A percentile compares a stretch with the other conserved stretches of the same genome.
Evolutionary conservation across 1,140 invertebrate species (phyloP).

Genomic region (Phymastichus coffea): DNA sequence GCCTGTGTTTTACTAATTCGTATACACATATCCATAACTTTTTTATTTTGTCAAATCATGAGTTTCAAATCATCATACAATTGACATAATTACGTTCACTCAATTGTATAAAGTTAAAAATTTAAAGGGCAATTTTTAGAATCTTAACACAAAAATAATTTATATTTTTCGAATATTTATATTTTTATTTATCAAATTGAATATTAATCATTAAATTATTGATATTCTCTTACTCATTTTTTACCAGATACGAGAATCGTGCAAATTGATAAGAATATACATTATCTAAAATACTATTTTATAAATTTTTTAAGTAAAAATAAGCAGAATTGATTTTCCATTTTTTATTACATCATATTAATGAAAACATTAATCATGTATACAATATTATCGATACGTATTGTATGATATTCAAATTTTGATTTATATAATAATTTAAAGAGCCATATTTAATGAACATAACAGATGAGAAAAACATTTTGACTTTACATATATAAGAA

Average conservation of each 20-base stretch:
- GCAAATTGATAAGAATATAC: no score
- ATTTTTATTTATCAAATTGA: background rate
- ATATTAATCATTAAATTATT: background rate
- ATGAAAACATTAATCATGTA: conserved; percentile 23
- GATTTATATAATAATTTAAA: conserved; percentile 41
- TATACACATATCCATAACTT: no score
- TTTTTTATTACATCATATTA: conserved; percentile 31
- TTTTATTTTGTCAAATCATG: no score
- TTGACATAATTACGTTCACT: no score
- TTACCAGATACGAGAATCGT: no score
- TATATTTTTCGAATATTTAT: background rate
- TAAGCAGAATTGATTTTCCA: background rate
- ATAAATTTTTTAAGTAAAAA: background rate
- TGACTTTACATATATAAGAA: conserved; percentile 10
- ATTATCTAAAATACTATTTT: no score
- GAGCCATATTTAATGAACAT: conserved; percentile 36
- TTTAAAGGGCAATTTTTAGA: no score
- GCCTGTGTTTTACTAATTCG: no score
- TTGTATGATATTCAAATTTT: conserved; percentile 22
- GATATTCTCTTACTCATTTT: background rate
- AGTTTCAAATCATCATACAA: no score
- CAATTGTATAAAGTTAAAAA: no score
- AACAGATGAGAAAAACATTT: conserved; percentile 31
- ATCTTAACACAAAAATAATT: no score
- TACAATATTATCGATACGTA: conserved; percentile 16